Base-by-base conservation (phyloP, 2,888 invertebrate species). In the Agelastica alni region DNA sequence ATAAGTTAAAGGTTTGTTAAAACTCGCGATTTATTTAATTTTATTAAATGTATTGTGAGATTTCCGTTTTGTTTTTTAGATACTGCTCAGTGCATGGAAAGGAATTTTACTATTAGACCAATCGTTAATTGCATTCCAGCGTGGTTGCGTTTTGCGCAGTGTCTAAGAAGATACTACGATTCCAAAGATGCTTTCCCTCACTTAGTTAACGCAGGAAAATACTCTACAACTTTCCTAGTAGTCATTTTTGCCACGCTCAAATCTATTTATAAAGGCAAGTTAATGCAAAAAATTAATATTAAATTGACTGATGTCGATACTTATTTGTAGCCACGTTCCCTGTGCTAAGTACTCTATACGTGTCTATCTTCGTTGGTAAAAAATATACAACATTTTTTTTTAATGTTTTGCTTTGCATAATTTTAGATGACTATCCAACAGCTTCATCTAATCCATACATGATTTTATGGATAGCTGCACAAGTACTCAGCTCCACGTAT, bases 111-210 rank as follows among this genome's bases (percentile, higher is more conserved):
- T 34, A 71, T 81, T 39, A 75, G 83, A 34, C 86, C 89, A 1
- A 75, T 91, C 43, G 86, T 93, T 2, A 85, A 87, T 57, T 86
- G 89, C 69, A 79, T 93, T 55, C 93, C 93, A 1, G 91, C 92
- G 2, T 91, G 89, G 85, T 88, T 90, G 70, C 86, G 93, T 52
- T 91, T 92, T 74, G 87, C 89, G 41, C 93, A 93, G 76, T 93
- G 93, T 71, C 77, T 93, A 41, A 80, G 92, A 2, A 87, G 93
- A 64, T 93, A 89, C 74, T 80, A 88, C 42, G 93, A 93, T 75
- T 87, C 89, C 1, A 83, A 83, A 71, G 87, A 89, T 73, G 83
- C 85, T 3, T 88, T 88, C 75, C 91, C 90, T 4, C 93, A 93
- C 81, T 79, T 93, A 48, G 88, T 88, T 16, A 93, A 93, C 77